Evolutionary conservation across 2,113 vertebrate genomes (phyloP), one percentile per base, ranked within the genome.

Genomic region (Ceyx melanurus): DNA sequence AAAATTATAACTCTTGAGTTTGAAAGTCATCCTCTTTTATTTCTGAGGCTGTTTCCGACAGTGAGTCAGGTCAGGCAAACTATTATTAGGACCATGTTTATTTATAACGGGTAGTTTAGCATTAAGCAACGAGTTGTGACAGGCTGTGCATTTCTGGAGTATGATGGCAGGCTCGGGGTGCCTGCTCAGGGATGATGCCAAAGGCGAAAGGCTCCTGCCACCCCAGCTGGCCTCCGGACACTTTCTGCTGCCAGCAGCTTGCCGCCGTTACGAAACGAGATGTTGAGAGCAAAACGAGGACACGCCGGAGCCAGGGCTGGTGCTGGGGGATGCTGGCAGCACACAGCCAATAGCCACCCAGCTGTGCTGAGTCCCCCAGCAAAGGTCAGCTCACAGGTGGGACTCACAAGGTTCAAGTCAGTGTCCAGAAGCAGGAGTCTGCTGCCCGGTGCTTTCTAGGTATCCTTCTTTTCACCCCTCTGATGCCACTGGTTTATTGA

Each of bases 61-160:
- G 89, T 76, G 89, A 97, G 93, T 92, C 94, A 94, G 91, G 89
- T 94, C 94, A 94, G 93, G 94, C 88, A 50, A 81, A 88, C 96
- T 97, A 96, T 96, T 97, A 95, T 96, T 96, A 97, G 95, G 93
- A 95, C 64, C 68, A 93, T 95, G 95, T 95, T 97, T 97, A 97
- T 96, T 97, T 95, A 96, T 97, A 96, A 97, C 45, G 74, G 94
- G 88, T 92, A 92, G 88, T 93, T 95, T 91, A 96, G 87, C 93
- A 87, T 89, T 89, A 77, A 91, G 94, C 86, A 96, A 95, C 40
- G 72, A 66, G 75, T 78, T 82, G 89, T 95, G 89, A 95, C 95
- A 95, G 93, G 91, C 91, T 54, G 75, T 43, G 75, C 70, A 0
- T 93, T 95, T 86, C 83, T 82, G 86, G 85, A 94, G 93, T 74